Evolutionary conservation across 2,888 invertebrate genomes (phyloP), one percentile per base, ranked within the genome.

Genomic region (Sussaba pulchella): DNA sequence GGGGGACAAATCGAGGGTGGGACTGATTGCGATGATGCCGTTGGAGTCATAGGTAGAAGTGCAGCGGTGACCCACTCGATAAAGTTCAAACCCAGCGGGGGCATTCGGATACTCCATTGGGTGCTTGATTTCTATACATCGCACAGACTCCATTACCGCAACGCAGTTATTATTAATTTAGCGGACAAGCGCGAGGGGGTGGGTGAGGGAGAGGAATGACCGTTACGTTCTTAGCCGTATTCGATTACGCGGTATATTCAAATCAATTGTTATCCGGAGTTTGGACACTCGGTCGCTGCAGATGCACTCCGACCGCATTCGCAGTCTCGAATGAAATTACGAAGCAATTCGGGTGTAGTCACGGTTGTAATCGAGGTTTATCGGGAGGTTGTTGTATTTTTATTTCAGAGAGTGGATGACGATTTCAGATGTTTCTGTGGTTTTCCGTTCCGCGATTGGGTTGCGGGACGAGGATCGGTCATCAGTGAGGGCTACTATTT

Each of bases 271-370:
- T 85, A 71, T 81, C 78, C 31, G 85, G 63, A 75, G 83, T 85
- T 83, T 81, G 82, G 83, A 81, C 84, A 82, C 71, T 78, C 63
- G 71, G 31, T 36, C 31, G 26, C 31, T 17, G 78, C 82, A 81
- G 82, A 84, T 85, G 87, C 83, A 83, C 79, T 82, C 69, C 50
- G 57, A 73, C 76, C 72, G 36, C 78, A 67, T 26, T 52, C 75
- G 69, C 64, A 52, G 77, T 52, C 72, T 67, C 84, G 87, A 90
- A 90, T 87, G 87, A 87, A 90, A 91, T 90, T 90, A 90, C 87
- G 87, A 90, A 89, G 85, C 89, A 88, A 90, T 89, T 87, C 85
- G 82, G 83, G 71, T 39, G 63, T 57, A 57, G 24, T 8, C 24
- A 17, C 31, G n/a, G 19, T 26, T 57, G 70, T 57, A 45, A 70